A percentile compares a stretch with the other conserved stretches of the same genome.
phyloP scores from a whole-genome alignment of 1,140 invertebrate genomes.

The Drosophila pseudoobscura region DNA sequence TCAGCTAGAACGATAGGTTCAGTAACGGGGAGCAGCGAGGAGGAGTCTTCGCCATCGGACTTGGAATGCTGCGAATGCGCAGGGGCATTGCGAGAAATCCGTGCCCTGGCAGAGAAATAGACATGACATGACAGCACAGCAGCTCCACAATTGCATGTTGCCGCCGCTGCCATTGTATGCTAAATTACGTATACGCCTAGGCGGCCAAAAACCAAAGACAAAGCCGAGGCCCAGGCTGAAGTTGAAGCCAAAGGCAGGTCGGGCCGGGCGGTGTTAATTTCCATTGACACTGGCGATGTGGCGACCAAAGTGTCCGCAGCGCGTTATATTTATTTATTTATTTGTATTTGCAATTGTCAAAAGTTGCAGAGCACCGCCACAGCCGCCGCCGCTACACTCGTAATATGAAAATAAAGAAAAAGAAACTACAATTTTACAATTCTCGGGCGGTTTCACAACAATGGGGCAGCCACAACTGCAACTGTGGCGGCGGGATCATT shows the following conservation, averaged over 20 bases:
- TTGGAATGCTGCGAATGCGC: constrained; percentile 40
- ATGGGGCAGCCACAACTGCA: constrained; percentile 33
- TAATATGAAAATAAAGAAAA: constrained; percentile 53
- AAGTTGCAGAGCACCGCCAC: constrained; percentile 26
- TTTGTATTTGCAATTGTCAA: constrained; percentile 65
- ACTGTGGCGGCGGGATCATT: constrained; percentile 54
- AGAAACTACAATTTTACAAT: constrained; percentile 39
- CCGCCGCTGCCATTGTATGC: constrained; percentile 66
- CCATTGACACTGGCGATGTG: constrained; percentile 72
- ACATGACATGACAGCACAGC: constrained; percentile 52
- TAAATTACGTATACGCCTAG: constrained; percentile 76
- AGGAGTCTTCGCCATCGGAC: constrained; percentile 51
- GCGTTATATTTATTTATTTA: constrained; percentile 66
- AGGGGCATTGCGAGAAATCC: constrained; percentile 56
- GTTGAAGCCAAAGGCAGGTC: constrained; percentile 41
- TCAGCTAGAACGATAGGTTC: neutral
- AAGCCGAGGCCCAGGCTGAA: constrained; percentile 7
- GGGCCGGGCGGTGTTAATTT: constrained; percentile 69
- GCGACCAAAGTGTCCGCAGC: constrained; percentile 26
- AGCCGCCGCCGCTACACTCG: neutral
- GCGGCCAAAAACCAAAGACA: constrained; percentile 32
- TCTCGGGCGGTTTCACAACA: constrained; percentile 64
- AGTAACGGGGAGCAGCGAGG: too few species aligned
- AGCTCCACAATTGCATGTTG: constrained; percentile 64
- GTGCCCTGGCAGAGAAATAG: constrained; percentile 46